These are phyloP conservation scores for Latrodectus hesperus DNA, from an alignment of 2,888 invertebrate genomes.

Conservation along the genomic window DNA sequence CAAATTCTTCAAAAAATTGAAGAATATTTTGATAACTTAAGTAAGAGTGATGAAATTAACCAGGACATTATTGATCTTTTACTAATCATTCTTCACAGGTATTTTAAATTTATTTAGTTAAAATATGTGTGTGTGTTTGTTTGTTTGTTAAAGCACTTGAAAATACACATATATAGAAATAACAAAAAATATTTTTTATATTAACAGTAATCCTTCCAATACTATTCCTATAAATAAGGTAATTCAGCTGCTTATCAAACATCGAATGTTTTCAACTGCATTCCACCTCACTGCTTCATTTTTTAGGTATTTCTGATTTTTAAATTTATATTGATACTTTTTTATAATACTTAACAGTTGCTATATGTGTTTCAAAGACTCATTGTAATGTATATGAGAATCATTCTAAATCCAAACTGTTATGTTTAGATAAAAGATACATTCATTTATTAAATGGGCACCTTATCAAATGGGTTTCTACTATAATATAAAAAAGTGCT, in stretches of 20 bases:
- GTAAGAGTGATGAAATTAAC: not conserved
- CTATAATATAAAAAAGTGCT: no score
- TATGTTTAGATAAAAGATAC: no score
- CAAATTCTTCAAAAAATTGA: not conserved
- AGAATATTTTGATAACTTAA: not conserved
- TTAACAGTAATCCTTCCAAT: slow-evolving; percentile 6
- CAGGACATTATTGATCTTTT: not conserved
- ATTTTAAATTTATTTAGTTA: no score
- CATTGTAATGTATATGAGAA: no score
- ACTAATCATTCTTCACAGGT: not conserved
- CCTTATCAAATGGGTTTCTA: no score
- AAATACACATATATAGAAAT: no score
- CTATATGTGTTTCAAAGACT: no score
- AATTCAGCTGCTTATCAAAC: not conserved
- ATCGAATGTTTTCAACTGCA: not conserved
- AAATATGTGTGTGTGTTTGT: no score
- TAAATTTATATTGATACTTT: not conserved
- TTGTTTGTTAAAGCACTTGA: no score
- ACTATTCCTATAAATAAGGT: not conserved
- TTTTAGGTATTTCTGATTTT: slow-evolving; percentile 18
- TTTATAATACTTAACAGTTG: not conserved
- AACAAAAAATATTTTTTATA: not conserved
- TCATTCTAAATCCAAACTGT: no score
- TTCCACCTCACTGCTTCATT: slow-evolving; percentile 11
- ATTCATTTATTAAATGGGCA: no score